Conservation (phyloP, 2,888 invertebrate genomes). For the Ceriagrion tenellum region DNA sequence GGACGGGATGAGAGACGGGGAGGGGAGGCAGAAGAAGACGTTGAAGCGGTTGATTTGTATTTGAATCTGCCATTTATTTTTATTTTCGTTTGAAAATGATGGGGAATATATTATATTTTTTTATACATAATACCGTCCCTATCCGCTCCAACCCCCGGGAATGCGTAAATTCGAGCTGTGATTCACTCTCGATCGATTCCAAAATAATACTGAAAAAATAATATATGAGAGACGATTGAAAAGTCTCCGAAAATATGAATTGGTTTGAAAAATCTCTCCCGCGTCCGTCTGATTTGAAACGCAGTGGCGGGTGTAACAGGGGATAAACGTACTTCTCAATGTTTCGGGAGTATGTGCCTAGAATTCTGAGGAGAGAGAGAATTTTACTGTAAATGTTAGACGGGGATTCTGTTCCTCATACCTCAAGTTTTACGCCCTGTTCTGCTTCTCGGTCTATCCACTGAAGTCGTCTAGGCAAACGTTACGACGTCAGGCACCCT, state of each 20-base stretch:
- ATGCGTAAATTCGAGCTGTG: background rate
- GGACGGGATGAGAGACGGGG: background rate
- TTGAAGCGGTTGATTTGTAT: constrained; percentile 27
- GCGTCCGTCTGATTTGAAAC: background rate
- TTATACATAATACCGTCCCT: background rate
- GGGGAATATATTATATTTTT: background rate
- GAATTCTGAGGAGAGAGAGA: background rate
- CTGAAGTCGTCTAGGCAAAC: too few relatives aligned
- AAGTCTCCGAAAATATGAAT: background rate
- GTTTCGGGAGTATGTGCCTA: background rate
- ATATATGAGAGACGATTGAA: background rate
- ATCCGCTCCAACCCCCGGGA: background rate
- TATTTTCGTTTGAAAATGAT: background rate
- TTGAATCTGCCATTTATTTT: background rate
- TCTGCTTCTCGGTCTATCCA: too few relatives aligned
- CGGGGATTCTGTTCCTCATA: too few relatives aligned
- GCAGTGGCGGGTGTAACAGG: background rate
- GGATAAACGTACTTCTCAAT: background rate
- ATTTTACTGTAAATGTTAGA: too few relatives aligned
- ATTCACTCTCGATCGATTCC: background rate
- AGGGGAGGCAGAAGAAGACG: background rate
- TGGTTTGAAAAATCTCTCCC: background rate
- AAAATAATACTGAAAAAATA: too few relatives aligned
- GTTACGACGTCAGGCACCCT: too few relatives aligned
- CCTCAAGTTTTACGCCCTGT: background rate